phyloP scores from a whole-genome alignment of 2,113 vertebrate species.

The Spheniscus mendiculus region DNA sequence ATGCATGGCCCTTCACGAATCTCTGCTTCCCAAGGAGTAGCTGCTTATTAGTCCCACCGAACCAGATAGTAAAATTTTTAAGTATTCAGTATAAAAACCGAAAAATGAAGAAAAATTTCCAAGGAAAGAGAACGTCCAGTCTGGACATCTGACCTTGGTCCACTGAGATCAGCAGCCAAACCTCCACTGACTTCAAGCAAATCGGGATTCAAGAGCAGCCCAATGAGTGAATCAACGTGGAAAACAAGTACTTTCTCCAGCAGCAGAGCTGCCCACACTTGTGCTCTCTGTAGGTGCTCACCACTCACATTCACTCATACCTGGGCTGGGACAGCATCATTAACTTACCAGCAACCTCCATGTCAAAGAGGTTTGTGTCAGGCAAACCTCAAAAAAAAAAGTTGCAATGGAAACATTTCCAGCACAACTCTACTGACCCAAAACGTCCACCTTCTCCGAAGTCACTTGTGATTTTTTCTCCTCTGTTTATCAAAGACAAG shows the following conservation, averaged over 20 bases:
- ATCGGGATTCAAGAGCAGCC: neutral
- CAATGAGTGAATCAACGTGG: neutral
- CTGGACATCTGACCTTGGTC: neutral
- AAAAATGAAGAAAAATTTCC: neutral
- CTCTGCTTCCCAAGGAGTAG: neutral
- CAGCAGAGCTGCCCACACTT: neutral
- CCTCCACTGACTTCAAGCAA: neutral
- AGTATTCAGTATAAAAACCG: neutral
- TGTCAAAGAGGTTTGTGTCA: neutral
- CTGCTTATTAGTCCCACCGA: neutral
- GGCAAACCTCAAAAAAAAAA: neutral
- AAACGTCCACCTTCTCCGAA: neutral
- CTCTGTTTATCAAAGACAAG: neutral
- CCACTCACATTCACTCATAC: neutral
- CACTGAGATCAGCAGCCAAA: neutral
- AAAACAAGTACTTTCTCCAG: neutral
- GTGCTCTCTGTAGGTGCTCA: neutral
- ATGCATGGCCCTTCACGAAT: accelerated
- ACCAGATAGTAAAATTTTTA: neutral
- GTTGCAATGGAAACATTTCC: neutral
- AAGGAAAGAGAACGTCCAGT: neutral
- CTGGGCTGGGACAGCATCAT: neutral
- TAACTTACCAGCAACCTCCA: neutral
- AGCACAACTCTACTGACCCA: neutral
- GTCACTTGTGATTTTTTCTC: neutral